Conservation (phyloP, 1,140 invertebrate genomes). For the Antheraea pernyi region DNA sequence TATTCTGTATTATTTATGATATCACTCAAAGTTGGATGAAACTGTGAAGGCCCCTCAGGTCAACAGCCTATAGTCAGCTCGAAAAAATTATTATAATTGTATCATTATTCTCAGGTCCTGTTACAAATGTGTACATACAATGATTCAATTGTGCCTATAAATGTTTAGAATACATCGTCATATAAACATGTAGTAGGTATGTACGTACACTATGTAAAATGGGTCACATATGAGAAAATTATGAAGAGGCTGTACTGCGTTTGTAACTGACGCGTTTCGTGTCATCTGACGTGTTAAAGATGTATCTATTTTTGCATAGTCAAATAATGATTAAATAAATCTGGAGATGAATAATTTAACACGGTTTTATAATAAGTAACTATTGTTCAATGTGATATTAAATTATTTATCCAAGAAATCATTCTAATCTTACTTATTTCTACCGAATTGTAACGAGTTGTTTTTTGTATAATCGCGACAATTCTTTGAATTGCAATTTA, state of each 20-base stretch:
- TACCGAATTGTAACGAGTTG: too few relatives aligned
- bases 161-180: background rate
- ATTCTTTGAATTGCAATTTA: background rate
- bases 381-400: too few relatives aligned
- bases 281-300: too few relatives aligned
- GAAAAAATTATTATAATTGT: background rate
- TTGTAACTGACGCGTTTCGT: conserved; percentile 13
- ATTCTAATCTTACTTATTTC: too few relatives aligned
- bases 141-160: background rate
- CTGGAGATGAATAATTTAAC: background rate
- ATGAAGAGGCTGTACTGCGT: background rate
- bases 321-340: background rate
- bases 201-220: background rate
- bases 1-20: too few relatives aligned
- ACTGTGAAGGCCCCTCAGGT: too few relatives aligned
- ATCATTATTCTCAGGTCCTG: background rate
- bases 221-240: conserved; percentile 3
- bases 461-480: background rate
- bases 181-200: too few relatives aligned
- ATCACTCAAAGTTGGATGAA: too few relatives aligned
- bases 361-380: background rate
- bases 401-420: too few relatives aligned
- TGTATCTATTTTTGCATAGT: conserved; percentile 11
- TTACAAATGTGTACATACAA: background rate
- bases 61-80: too few relatives aligned